Evolutionary conservation across 2,888 invertebrate genomes (phyloP).

Genomic region (Hyposoter didymator): DNA sequence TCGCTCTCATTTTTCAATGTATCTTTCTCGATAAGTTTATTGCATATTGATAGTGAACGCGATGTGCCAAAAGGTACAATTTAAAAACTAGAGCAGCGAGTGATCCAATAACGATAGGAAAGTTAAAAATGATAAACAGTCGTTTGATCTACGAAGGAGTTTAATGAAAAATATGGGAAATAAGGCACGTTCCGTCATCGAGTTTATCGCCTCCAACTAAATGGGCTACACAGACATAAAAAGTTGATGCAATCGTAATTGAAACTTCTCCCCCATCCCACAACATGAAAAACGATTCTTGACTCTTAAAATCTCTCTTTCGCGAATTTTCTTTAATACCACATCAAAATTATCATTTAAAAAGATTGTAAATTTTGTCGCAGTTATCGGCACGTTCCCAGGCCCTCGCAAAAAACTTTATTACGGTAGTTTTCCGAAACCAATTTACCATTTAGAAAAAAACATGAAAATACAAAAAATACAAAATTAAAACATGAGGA

Average conservation of each 20-base stretch:
- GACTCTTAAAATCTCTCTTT: not conserved
- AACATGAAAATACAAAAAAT: not conserved
- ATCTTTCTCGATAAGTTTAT: not conserved
- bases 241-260: not conserved
- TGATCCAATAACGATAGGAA: constrained; percentile 2
- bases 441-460: not conserved
- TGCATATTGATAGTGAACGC: not conserved
- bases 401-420: not conserved
- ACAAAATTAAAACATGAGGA: not conserved
- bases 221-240: not conserved
- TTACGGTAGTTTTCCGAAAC: not conserved
- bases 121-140: not conserved
- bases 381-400: not conserved
- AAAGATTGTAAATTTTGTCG: not conserved
- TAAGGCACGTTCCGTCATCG: not conserved
- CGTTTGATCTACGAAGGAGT: not conserved
- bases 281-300: not conserved
- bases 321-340: not conserved
- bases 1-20: not conserved
- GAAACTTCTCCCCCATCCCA: not conserved
- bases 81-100: not conserved
- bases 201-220: constrained; percentile 6
- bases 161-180: not conserved
- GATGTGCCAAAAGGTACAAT: not conserved
- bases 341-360: not conserved